Conservation (phyloP, 2,113 vertebrate species). For the Cinclus cinclus region DNA sequence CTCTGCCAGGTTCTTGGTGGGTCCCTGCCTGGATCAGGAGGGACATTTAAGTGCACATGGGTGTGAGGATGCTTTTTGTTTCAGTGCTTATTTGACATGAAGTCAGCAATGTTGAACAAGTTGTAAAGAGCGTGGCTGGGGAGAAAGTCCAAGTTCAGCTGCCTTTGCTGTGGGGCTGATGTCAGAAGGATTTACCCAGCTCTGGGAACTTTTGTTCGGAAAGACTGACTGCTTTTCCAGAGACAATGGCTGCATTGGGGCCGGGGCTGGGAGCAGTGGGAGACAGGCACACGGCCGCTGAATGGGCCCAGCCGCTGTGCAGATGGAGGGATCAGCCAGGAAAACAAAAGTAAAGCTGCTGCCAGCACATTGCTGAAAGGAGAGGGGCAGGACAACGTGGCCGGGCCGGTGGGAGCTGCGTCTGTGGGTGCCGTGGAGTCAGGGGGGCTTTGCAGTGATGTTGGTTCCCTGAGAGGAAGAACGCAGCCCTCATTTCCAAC, state of each 20-base stretch:
- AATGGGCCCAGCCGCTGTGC: slow-evolving; percentile 65
- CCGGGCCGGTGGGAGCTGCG: slow-evolving; percentile 36
- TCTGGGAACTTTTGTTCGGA: slow-evolving; percentile 74
- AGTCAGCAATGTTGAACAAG: slow-evolving; percentile 51
- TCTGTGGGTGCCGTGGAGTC: background rate
- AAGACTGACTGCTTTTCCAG: slow-evolving; percentile 61
- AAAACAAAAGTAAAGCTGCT: slow-evolving; percentile 79
- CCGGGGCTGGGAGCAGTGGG: slow-evolving; percentile 11
- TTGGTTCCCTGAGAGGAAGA: background rate
- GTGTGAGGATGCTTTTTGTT: background rate
- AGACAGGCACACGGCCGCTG: slow-evolving; percentile 14
- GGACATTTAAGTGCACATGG: rapidly evolving
- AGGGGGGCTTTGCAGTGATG: background rate
- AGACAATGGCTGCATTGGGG: slow-evolving; percentile 69
- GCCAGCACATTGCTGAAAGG: slow-evolving; percentile 74
- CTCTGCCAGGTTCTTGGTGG: background rate
- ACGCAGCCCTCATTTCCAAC: background rate
- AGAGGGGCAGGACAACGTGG: slow-evolving; percentile 56
- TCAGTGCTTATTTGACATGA: background rate
- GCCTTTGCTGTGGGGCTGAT: slow-evolving; percentile 65
- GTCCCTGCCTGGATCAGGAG: background rate
- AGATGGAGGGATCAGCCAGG: slow-evolving; percentile 74
- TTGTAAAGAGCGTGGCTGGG: background rate
- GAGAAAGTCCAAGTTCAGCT: slow-evolving; percentile 66
- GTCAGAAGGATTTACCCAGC: slow-evolving; percentile 77